Evolutionary conservation across 2,113 vertebrate species (phyloP), one percentile per base, ranked within the genome.

Genomic region (Cinclus mexicanus): DNA sequence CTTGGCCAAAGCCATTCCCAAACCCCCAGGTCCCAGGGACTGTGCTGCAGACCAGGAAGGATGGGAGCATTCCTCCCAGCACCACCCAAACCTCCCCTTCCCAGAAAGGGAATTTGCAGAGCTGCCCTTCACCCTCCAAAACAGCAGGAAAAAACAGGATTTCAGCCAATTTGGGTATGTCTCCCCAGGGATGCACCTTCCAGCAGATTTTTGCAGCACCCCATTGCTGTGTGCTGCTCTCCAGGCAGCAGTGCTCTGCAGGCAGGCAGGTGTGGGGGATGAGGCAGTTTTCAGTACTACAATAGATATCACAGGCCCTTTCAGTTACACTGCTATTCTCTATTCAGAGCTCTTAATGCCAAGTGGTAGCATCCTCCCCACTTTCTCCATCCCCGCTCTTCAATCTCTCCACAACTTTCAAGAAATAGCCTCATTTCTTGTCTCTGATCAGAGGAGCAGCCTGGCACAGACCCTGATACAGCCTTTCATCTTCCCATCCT

Each of bases 401-500:
- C 93, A 91, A 65, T 91, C 94, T 67, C 39, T n/a, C 61, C 4
- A 2, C 61, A 55, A 19, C 35, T 65, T 90, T 74, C 92, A 72
- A 76, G 79, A 85, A 96, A 88, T 11, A 80, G 71, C 94, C 91
- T 80, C 22, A 0, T 89, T 94, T 89, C 94, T 92, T 64, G 49
- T 55, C 90, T 95, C 85, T 86, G 90, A 93, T 94, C 90, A 81
- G 90, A 87, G 68, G 7, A 91, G 50, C 68, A 72, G 90, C 50
- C 87, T 63, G 67, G 82, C 90, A 63, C 39, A 77, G 87, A 72
- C 94, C 78, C 47, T 41, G 84, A 55, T 68, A 8, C 65, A 65
- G 93, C 67, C 82, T 95, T 90, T 95, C 63, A 80, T 95, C 95
- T 87, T 83, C 75, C 84, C 85, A 70, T 77, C 75, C 47, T 91